Evolutionary conservation across 1,140 invertebrate genomes (phyloP).

Genomic region (Pseudomyrmex concolor): DNA sequence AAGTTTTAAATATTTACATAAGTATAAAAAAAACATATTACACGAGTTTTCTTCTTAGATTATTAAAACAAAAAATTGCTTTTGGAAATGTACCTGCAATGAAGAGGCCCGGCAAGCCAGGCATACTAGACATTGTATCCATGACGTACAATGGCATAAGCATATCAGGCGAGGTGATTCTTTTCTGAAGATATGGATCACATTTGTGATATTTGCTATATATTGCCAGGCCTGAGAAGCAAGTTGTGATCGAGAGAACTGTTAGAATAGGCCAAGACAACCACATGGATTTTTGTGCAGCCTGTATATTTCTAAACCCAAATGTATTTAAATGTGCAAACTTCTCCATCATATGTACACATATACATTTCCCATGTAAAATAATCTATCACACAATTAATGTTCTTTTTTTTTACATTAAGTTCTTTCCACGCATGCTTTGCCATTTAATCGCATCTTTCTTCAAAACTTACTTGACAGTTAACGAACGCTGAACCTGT

Average conservation of each 20-base stretch:
- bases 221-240: conserved; percentile 91
- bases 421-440: background rate
- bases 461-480: conserved; percentile 86
- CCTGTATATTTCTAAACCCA: conserved; percentile 85
- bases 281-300: conserved; percentile 89
- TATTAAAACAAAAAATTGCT: background rate
- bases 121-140: conserved; percentile 88
- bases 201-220: conserved; percentile 91
- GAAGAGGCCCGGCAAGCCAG: conserved; percentile 92
- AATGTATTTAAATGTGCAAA: conserved; percentile 27
- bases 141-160: conserved; percentile 92
- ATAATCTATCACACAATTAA: too few species aligned
- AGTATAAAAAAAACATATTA: background rate
- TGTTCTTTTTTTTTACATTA: background rate
- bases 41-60: background rate
- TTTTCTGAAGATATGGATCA: conserved; percentile 88
- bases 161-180: conserved; percentile 86
- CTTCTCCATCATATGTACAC: too few species aligned
- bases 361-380: too few species aligned
- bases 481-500: conserved; percentile 94
- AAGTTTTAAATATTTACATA: background rate
- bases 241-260: conserved; percentile 89
- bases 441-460: background rate
- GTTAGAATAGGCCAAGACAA: conserved; percentile 89
- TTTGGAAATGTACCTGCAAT: conserved; percentile 86